Evolutionary conservation across 2,113 vertebrate species (phyloP).

Genomic region (Otis tarda): DNA sequence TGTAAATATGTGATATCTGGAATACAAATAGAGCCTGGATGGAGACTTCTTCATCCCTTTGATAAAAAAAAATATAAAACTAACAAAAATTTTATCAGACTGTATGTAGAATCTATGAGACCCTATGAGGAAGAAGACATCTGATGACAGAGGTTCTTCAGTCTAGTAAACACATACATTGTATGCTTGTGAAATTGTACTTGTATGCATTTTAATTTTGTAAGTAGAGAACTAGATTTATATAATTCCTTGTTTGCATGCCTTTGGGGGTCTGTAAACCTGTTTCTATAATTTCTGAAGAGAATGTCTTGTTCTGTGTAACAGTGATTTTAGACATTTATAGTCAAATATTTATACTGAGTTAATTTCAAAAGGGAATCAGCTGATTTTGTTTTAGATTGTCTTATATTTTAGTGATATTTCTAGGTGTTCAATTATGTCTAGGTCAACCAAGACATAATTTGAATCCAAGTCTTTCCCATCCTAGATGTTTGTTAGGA

Average conservation of each 20-base stretch:
- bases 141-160: background rate
- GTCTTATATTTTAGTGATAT: background rate
- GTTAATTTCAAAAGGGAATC: background rate
- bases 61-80: background rate
- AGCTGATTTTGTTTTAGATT: background rate
- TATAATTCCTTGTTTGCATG: background rate
- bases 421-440: background rate
- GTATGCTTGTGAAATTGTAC: background rate
- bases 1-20: background rate
- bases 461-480: background rate
- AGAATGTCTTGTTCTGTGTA: background rate
- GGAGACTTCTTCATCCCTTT: background rate
- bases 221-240: background rate
- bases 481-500: background rate
- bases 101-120: background rate
- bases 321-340: background rate
- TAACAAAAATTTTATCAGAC: background rate
- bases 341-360: background rate
- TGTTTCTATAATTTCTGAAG: background rate
- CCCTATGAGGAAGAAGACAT: background rate
- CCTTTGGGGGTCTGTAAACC: background rate
- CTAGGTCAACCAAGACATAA: background rate
- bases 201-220: background rate
- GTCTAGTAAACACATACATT: background rate
- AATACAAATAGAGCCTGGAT: background rate